A percentile compares a stretch with the other conserved stretches of the same genome.
Evolutionary conservation across 2,888 invertebrate genomes (phyloP).

Genomic region (Dascillus cervinus): DNA sequence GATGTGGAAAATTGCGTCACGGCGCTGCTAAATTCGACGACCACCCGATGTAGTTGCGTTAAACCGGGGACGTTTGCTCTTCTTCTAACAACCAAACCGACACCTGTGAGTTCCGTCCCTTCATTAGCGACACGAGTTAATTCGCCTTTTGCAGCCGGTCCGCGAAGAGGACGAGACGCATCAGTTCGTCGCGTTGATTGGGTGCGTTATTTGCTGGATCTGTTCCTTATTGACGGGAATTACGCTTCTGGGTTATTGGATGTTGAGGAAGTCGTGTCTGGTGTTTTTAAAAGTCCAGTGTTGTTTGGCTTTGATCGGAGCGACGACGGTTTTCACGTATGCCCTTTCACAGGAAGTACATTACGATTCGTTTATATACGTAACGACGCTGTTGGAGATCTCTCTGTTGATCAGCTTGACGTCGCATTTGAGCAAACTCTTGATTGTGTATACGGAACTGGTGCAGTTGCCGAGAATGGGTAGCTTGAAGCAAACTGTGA

Average conservation of each 20-base stretch:
- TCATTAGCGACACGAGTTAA: neutral
- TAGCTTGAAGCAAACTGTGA: slow-evolving; percentile 55
- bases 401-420: slow-evolving; percentile 61
- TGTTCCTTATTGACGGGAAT: slow-evolving; percentile 44
- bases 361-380: slow-evolving; percentile 52
- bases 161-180: slow-evolving; percentile 19
- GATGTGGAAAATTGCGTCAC: slow-evolving; percentile 53
- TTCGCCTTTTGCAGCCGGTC: slow-evolving; percentile 5
- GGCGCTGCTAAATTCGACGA: slow-evolving; percentile 42
- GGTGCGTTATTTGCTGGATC: slow-evolving; percentile 47
- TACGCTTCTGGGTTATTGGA: slow-evolving; percentile 41
- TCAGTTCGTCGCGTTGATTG: slow-evolving; percentile 43
- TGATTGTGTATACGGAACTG: slow-evolving; percentile 63
- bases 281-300: slow-evolving; percentile 61
- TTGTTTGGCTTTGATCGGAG: slow-evolving; percentile 60
- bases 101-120: slow-evolving; percentile 41
- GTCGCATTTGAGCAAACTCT: slow-evolving; percentile 62
- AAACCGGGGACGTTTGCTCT: slow-evolving; percentile 57
- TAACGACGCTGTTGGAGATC: slow-evolving; percentile 55
- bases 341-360: slow-evolving; percentile 45
- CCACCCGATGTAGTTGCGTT: slow-evolving; percentile 54
- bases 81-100: slow-evolving; percentile 49
- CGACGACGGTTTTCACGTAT: slow-evolving; percentile 55
- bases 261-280: slow-evolving; percentile 8
- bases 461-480: slow-evolving; percentile 48